These are phyloP conservation scores for Rhinopomastus cyanomelas DNA, from an alignment of 2,113 vertebrate species.

Conservation along the genomic window DNA sequence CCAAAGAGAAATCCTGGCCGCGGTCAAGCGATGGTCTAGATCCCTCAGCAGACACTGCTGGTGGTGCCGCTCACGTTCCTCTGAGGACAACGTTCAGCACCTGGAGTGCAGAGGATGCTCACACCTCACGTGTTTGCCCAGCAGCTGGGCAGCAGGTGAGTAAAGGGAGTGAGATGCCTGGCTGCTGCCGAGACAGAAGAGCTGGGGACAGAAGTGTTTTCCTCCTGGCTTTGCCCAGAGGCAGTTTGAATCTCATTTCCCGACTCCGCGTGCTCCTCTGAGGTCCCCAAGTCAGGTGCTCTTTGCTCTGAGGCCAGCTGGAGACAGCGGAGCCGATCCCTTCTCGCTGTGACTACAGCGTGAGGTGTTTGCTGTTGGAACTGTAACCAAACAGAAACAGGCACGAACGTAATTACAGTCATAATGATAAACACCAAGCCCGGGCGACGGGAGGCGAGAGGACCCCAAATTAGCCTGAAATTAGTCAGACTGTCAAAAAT, in stretches of 20 bases:
- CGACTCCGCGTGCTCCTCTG: not conserved
- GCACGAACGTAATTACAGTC: conserved; percentile 24
- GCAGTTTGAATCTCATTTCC: not conserved
- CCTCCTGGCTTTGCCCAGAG: not conserved
- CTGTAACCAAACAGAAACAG: not conserved
- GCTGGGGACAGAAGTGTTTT: not conserved
- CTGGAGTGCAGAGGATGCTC: not conserved
- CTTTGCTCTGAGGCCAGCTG: not conserved
- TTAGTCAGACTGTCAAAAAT: conserved; percentile 42
- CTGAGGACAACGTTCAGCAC: not conserved
- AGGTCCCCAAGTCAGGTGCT: not conserved
- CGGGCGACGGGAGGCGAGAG: not conserved
- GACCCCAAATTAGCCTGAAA: conserved; percentile 12
- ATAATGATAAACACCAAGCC: not conserved
- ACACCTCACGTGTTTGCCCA: not conserved
- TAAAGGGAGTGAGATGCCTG: not conserved
- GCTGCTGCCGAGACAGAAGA: not conserved
- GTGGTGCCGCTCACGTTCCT: not conserved
- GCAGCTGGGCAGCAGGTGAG: not conserved
- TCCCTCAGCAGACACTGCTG: not conserved
- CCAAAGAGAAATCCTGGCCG: not conserved
- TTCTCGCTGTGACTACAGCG: not conserved
- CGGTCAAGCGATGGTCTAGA: not conserved
- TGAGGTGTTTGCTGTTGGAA: not conserved
- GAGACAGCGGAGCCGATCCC: not conserved